Base-by-base conservation (phyloP, 2,797 vertebrate species). In the Nyctibius grandis region DNA sequence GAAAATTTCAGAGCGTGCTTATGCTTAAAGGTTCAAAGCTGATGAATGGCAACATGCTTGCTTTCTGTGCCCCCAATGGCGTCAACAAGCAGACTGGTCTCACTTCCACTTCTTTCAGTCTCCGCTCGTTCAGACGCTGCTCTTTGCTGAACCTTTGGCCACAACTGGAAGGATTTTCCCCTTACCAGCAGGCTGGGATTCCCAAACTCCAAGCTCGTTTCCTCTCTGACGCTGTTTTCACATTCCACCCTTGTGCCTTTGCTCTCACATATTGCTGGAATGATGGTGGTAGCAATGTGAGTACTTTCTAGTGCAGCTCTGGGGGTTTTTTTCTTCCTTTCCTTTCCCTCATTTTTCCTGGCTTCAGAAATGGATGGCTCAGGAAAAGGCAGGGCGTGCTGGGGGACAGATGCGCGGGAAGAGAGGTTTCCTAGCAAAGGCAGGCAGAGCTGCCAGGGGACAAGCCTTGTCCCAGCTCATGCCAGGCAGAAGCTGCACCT, bases 301-400 rank as follows among this genome's bases (percentile, higher is more conserved):
- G 26, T 40, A 26, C 57, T 89, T 94, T 86, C 81, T 85, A 68
- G 14, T 33, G 42, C 12, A 26, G 40, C 31, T 77, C 48, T 72
- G 40, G 15, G 8, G 31, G 25, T 31, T 36, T 60, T 57, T 63
- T 51, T 5, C 25, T 78, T 84, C 42, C 40, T 83, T 87, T 69
- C 65, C 76, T 88, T 87, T 91, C 60, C 53, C 40, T 94, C 36
- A 54, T 92, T 89, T 88, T 92, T 93, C 50, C 86, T 91, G 91
- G 84, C 81, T 80, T 80, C 54, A 80, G 68, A 80, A 87, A 92
- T 51, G 72, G 45, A 36, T 89, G 64, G 33, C 36, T 94, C 75
- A 81, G 88, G 72, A 95, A 92, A 94, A 80, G 68, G 75, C 28
- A 15, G 61, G 42, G 74, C 5, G 0, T 85, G 48, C 74, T 73